Base-by-base conservation (phyloP, 2,797 vertebrate genomes). In the Leptoclinus maculatus region DNA sequence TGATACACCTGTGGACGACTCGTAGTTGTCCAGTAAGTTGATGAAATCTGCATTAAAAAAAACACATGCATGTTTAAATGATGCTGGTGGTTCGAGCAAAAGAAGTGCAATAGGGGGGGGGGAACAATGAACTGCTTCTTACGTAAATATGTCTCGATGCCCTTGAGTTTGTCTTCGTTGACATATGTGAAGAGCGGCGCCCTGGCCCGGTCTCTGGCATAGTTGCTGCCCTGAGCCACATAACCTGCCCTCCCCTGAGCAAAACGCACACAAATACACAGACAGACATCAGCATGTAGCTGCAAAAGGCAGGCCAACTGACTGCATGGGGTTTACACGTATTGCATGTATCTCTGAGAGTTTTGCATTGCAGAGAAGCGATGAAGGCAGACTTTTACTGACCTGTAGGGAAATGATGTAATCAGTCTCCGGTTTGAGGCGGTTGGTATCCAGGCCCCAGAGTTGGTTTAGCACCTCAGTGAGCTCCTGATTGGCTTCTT, bases 1-100 rank as follows among this genome's bases (percentile, higher is more conserved):
- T 10, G 94, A 81, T 38, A 96, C 87, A 0, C 96, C 96, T 0
- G 97, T 97, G 56, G 96, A 95, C 85, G 76, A 84, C 92, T 97
- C 96, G 43, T 97, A 98, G 91, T 97, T 98, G 94, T 97, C 96
- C 93, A 97, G 77, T 62, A 97, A 88, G 57, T 90, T 95, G 73
- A 96, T 93, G 78, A 97, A 97, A 49, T 94, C 96, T 98, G 76
- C 7, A 81, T 2, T 32, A 29, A 53, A 49, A 54, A 57, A 56
- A 14, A 23, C 1, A 2, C 3, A 2, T 9, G 19, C 38, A 73
- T 7, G 11, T 82, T n/a, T 66, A 75, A 25, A 53, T 32, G 66
- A 39, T 47, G 1, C 2, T 7, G 3, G 51, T 45, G 1, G 5
- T 23, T 41, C 2, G 2, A 17, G 27, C 54, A 38, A 3, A 49